Percentiles rank a stretch among this genome's conserved stretches.
These are phyloP conservation scores for Panulirus ornatus DNA, from an alignment of 1,140 invertebrate species.

Conservation along the genomic window DNA sequence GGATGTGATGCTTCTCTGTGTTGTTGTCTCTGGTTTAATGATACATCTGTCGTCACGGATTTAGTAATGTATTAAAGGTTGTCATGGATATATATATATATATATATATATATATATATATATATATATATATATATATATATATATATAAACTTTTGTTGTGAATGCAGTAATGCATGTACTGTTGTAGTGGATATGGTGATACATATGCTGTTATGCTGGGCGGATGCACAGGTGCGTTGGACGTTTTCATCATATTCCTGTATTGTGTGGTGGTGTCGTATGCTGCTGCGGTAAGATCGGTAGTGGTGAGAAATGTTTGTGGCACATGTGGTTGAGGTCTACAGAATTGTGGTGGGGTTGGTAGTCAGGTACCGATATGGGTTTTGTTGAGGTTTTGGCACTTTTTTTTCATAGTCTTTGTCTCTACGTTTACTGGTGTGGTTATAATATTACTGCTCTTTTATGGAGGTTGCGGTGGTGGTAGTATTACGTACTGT, in stretches of 20 bases:
- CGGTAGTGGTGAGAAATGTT: not conserved
- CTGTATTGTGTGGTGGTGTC: not conserved
- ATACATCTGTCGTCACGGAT: no score
- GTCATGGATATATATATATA: slow-evolving; percentile 29
- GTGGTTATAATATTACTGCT: not conserved
- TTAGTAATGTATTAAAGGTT: no score
- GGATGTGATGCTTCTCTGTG: no score
- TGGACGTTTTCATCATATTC: not conserved
- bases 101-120: slow-evolving; percentile 28
- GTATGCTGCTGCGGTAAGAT: not conserved
- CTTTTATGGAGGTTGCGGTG: not conserved
- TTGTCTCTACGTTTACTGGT: not conserved
- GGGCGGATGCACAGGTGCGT: not conserved
- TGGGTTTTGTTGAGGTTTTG: not conserved
- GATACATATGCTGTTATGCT: not conserved
- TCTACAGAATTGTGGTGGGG: not conserved
- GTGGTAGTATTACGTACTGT: not conserved
- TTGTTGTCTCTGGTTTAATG: no score
- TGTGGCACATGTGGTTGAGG: not conserved
- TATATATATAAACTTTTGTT: not conserved
- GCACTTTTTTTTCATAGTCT: not conserved
- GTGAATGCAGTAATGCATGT: not conserved
- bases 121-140: slow-evolving; percentile 1
- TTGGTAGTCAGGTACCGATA: not conserved
- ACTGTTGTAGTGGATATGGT: not conserved